phyloP scores from a whole-genome alignment of 2,797 vertebrate species.

The Sebastes umbrosus region DNA sequence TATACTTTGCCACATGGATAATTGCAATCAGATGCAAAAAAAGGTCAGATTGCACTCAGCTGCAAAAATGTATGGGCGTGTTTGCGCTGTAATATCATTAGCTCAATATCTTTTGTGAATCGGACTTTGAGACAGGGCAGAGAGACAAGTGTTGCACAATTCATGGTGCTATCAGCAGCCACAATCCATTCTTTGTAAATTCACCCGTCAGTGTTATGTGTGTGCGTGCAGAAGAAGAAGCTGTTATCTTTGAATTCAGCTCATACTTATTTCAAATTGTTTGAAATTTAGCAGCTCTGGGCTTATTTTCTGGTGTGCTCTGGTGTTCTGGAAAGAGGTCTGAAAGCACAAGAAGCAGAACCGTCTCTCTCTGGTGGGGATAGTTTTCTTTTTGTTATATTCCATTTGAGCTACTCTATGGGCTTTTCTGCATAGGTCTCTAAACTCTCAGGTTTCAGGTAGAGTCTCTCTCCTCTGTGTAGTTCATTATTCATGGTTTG shows the following conservation, averaged over 20 bases:
- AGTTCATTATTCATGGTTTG: slow-evolving; percentile 7
- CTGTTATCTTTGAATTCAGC: neutral
- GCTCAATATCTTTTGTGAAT: neutral
- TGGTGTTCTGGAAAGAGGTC: neutral
- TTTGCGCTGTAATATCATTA: neutral
- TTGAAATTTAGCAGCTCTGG: neutral
- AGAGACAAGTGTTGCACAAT: too few relatives aligned
- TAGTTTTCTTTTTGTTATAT: neutral
- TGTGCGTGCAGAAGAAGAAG: neutral
- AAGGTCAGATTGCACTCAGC: too few relatives aligned
- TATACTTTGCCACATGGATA: neutral
- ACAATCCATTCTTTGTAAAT: neutral
- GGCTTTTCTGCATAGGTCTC: neutral
- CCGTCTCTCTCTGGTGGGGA: neutral
- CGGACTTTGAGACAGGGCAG: neutral
- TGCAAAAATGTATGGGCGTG: neutral
- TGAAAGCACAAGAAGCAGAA: neutral
- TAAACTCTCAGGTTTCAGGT: neutral
- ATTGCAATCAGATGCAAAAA: neutral
- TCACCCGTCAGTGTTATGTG: neutral
- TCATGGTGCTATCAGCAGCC: neutral
- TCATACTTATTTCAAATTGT: neutral
- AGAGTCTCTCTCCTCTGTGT: neutral
- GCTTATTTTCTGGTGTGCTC: neutral
- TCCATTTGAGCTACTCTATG: neutral